Base-by-base conservation (phyloP, 1,140 invertebrate species). In the Holotrichia oblita region DNA sequence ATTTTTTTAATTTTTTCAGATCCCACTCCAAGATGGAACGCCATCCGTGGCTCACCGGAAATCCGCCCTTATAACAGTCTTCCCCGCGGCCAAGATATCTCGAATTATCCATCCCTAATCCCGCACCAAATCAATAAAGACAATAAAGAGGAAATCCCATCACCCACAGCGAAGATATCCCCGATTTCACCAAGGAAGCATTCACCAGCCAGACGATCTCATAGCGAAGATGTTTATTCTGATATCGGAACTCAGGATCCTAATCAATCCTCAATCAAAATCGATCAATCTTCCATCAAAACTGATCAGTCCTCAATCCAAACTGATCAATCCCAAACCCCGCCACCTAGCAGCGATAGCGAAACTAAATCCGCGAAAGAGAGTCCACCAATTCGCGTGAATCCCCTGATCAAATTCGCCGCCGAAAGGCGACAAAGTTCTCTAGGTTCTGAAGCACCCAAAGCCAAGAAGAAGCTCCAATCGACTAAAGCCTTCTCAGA, bases 51-150 rank as follows among this genome's bases (percentile, higher is more conserved):
- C 77, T 90, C 90, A 0, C 86, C 88, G 2, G 90, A 90, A 81
- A 85, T 90, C 77, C 86, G 90, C 20, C 84, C 90, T 2, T 92
- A 91, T 83, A 90, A 89, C 72, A 91, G 90, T 79, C 82, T 92
- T 40, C 90, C 91, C 0, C 76, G 85, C 64, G 84, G 83, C 41
- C 85, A 86, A 80, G 84, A 85, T 79, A 83, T 86, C 44, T 82
- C 69, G 79, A 82, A 82, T 69, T 87, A 86, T 73, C 85, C 85
- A n/a, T 85, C 86, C 0, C 74, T 86, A 73, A 59, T 79, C 24
- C n/a, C 80, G 2, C 84, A 85, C 76, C 81, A 85, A 74, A 76
- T 69, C 9, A 81, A 81, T 24, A 78, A 77, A 48, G 77, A 80
- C 24, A n/a, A 55, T 27, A 48, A 81, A 40, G 64, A 77, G 44